These are phyloP conservation scores for Hydroisotoma schaefferi DNA, from an alignment of 2,888 invertebrate genomes.

Conservation along the genomic window DNA sequence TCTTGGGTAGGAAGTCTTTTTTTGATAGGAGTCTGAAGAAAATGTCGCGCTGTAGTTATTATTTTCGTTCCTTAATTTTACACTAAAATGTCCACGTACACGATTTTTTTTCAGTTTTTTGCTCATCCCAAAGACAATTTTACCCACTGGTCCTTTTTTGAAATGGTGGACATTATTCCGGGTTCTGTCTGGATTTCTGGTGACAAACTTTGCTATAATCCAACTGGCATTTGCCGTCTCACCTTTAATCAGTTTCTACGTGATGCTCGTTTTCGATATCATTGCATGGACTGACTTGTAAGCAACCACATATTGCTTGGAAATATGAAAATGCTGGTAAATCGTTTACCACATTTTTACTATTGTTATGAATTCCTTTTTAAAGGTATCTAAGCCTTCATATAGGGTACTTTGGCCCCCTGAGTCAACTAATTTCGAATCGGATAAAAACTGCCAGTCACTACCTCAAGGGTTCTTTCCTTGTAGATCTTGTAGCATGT, in stretches of 20 bases:
- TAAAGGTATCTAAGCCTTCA: constrained; percentile 22
- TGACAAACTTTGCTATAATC: constrained; percentile 26
- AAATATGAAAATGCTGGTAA: no score
- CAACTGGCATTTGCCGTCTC: constrained; percentile 35
- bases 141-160: constrained; percentile 34
- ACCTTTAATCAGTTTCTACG: constrained; percentile 15
- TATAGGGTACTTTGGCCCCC: constrained; percentile 31
- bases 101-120: neutral
- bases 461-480: constrained; percentile 40
- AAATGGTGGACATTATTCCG: constrained; percentile 41
- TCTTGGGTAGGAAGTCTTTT: no score
- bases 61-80: no score
- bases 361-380: constrained; percentile 19
- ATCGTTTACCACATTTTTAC: no score
- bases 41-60: no score
- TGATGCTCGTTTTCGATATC: constrained; percentile 31
- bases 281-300: constrained; percentile 44
- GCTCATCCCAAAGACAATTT: neutral
- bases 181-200: constrained; percentile 16
- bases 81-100: no score
- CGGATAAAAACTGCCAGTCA: constrained; percentile 23
- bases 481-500: constrained; percentile 36
- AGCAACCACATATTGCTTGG: neutral
- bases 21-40: no score
- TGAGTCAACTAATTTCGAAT: constrained; percentile 34